Evolutionary conservation across 2,888 invertebrate species (phyloP).

Genomic region (Andricus curvator): DNA sequence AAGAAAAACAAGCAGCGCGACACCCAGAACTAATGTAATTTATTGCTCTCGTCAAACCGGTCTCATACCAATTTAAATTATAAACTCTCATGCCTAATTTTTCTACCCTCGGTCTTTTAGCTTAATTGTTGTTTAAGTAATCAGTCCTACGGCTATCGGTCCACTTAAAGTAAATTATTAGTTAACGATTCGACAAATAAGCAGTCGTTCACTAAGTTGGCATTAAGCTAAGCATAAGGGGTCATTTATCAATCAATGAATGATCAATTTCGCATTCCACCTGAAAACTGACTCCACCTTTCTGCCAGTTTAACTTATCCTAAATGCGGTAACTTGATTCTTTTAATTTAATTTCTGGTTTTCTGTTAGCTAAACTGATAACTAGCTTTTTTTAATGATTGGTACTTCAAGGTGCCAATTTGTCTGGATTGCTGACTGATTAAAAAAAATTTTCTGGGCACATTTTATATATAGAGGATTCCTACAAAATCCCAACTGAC

Average conservation of each 20-base stretch:
- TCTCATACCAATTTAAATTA: constrained; percentile 23
- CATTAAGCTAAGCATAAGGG: background rate
- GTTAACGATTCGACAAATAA: background rate
- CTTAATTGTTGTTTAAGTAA: background rate
- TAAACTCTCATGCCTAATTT: constrained; percentile 1
- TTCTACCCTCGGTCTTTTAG: background rate
- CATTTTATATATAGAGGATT: background rate
- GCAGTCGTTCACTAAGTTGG: background rate
- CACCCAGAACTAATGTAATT: constrained; percentile 46
- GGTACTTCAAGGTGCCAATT: background rate
- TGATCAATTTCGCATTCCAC: constrained; percentile 14
- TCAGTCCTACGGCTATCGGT: background rate
- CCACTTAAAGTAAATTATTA: too few species aligned
- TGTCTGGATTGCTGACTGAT: background rate
- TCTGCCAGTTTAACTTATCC: background rate
- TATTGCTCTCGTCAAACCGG: constrained; percentile 41
- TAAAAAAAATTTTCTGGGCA: background rate
- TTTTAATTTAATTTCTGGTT: background rate
- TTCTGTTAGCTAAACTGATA: background rate
- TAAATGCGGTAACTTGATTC: background rate
- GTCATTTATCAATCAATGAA: constrained; percentile 27
- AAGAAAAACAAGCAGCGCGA: constrained; percentile 39
- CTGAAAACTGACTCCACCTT: background rate
- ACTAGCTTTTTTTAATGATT: background rate
- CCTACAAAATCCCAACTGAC: too few species aligned